phyloP scores from a whole-genome alignment of 2,888 invertebrate genomes.

The Hedya salicella region DNA sequence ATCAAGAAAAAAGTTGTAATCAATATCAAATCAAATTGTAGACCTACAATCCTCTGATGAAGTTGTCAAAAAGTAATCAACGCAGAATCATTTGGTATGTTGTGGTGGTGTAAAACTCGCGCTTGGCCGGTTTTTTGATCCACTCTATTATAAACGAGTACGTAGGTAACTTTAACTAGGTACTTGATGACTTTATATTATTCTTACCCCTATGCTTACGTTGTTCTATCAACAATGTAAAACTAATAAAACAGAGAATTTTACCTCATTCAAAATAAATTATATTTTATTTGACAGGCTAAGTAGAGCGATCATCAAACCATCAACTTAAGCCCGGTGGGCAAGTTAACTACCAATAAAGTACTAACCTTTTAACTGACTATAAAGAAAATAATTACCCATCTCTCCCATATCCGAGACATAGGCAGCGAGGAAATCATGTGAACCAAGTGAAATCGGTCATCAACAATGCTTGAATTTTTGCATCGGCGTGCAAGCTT shows the following conservation, averaged over 20 bases:
- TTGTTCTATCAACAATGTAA: not conserved
- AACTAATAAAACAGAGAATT: conserved; percentile 1
- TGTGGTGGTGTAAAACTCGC: too few relatives aligned
- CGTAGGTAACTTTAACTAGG: too few relatives aligned
- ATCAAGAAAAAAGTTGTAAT: too few relatives aligned
- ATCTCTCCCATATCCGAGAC: conserved; percentile 50
- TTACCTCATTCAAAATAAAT: conserved; percentile 2
- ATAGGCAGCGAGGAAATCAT: conserved; percentile 68
- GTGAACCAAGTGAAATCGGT: conserved; percentile 78
- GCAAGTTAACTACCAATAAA: conserved; percentile 11
- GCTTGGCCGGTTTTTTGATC: too few relatives aligned
- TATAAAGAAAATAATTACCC: conserved; percentile 37
- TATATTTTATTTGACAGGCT: conserved; percentile 1
- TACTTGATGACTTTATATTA: too few relatives aligned
- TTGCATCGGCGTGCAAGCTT: conserved; percentile 69
- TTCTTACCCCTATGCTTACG: too few relatives aligned
- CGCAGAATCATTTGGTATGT: too few relatives aligned
- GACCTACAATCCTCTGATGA: too few relatives aligned
- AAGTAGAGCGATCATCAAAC: conserved; percentile 2
- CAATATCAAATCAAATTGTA: too few relatives aligned
- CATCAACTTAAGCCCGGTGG: not conserved
- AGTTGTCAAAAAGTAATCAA: too few relatives aligned
- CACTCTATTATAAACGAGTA: too few relatives aligned
- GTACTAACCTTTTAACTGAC: conserved; percentile 2
- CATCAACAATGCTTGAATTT: conserved; percentile 74